Evolutionary conservation across 2,797 vertebrate species (phyloP), one percentile per base, ranked within the genome.

Genomic region (Ctenopoma multispine): DNA sequence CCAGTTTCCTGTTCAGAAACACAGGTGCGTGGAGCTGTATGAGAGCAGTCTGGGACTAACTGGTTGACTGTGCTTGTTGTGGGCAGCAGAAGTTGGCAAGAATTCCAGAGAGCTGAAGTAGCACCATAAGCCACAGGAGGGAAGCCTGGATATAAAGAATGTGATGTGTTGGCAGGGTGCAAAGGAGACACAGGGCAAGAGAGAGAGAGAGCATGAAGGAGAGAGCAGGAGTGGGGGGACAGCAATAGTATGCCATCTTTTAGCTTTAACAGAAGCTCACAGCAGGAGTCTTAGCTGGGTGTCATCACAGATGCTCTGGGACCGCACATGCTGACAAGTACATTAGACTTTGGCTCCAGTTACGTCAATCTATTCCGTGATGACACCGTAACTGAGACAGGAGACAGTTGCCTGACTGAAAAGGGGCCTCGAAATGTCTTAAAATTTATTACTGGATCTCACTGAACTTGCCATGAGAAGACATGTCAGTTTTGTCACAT

Each of bases 281-380:
- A 80, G 83, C 79, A 58, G 64, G 81, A 75, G 58, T 68, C 75
- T 11, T 65, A 83, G 81, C 75, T 65, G 83, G 81, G 75, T 29
- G 85, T 68, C 82, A 36, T 84, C 73, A 69, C 65, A 53, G 81
- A 85, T 80, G 69, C 50, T 65, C 65, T 59, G 54, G 63, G 53
- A 75, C 63, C 51, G 76, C 66, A 72, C 69, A 82, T 53, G 66
- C 75, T 58, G 70, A 85, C 80, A 80, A 84, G 76, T 60, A 77
- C 76, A 73, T 83, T 63, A 78, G 78, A 76, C 48, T 60, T 69
- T 54, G 60, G 75, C 80, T 85, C 53, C 61, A 63, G 75, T 68
- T 71, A 69, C 49, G 34, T 82, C 69, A 75, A 49, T 72, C 43
- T 65, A 64, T 80, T 72, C 70, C 3, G 6, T 4, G 75, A 75